These are phyloP conservation scores for Mycteria americana DNA, from an alignment of 2,797 vertebrate species.

Conservation along the genomic window DNA sequence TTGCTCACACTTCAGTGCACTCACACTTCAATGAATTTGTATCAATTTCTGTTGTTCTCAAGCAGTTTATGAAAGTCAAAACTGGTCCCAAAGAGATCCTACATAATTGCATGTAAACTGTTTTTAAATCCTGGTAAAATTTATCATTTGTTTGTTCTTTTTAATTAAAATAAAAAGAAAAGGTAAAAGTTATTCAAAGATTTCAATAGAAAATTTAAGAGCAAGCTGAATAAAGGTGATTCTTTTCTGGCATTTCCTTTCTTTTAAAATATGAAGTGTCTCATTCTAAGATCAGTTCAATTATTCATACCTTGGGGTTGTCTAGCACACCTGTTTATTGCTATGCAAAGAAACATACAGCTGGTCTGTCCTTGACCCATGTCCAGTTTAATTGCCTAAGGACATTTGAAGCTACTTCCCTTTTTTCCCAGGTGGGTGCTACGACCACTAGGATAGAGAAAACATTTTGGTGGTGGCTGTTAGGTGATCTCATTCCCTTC, in stretches of 20 bases:
- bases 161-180: neutral
- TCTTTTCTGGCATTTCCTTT: neutral
- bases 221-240: neutral
- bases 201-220: neutral
- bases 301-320: neutral
- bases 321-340: neutral
- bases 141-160: neutral
- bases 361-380: neutral
- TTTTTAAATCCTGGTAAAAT: neutral
- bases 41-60: neutral
- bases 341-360: neutral
- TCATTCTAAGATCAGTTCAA: neutral
- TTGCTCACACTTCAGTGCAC: neutral
- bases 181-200: neutral
- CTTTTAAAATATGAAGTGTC: neutral
- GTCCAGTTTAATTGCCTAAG: neutral
- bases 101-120: neutral
- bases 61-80: conserved; percentile 35
- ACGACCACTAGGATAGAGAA: neutral
- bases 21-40: conserved; percentile 10
- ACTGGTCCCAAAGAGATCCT: neutral
- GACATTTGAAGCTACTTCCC: neutral
- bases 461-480: neutral
- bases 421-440: neutral
- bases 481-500: neutral